Percentiles rank a stretch among this genome's conserved stretches.
phyloP scores from a whole-genome alignment of 2,113 vertebrate species.

The Clinocottus analis region DNA sequence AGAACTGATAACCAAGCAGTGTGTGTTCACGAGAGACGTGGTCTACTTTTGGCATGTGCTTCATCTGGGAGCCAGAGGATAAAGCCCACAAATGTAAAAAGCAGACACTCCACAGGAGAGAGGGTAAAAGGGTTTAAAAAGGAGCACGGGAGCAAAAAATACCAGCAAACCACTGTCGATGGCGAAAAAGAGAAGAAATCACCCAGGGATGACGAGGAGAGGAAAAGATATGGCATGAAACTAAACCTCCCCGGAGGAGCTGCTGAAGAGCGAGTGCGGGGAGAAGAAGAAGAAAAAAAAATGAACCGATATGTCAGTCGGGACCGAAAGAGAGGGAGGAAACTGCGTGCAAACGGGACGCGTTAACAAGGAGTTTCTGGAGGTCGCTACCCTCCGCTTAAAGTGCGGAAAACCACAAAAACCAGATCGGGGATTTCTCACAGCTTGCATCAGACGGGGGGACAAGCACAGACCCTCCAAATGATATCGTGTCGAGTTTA shows the following conservation, averaged over 20 bases:
- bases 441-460: constrained; percentile 34
- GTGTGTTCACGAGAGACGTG: constrained; percentile 41
- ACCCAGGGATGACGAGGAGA: constrained; percentile 37
- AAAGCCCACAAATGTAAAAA: constrained; percentile 5
- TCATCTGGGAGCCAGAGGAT: constrained; percentile 41
- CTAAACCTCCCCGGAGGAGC: constrained; percentile 47
- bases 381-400: constrained; percentile 37
- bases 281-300: constrained; percentile 55
- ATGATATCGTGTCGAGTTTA: constrained; percentile 13
- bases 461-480: constrained; percentile 23
- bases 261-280: constrained; percentile 15
- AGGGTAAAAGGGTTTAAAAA: constrained; percentile 14
- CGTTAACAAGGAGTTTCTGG: constrained; percentile 72
- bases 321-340: constrained; percentile 29
- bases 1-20: constrained; percentile 15
- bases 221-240: constrained; percentile 51
- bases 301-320: constrained; percentile 49
- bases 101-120: constrained; percentile 12
- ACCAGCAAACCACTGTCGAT: constrained; percentile 27
- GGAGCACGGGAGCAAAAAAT: constrained; percentile 22
- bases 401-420: constrained; percentile 63
- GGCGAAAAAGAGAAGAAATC: constrained; percentile 18
- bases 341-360: constrained; percentile 72
- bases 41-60: constrained; percentile 48
- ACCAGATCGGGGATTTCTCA: constrained; percentile 51